phyloP scores from a whole-genome alignment of 2,888 invertebrate genomes.

The Lacanobia wlatinum region DNA sequence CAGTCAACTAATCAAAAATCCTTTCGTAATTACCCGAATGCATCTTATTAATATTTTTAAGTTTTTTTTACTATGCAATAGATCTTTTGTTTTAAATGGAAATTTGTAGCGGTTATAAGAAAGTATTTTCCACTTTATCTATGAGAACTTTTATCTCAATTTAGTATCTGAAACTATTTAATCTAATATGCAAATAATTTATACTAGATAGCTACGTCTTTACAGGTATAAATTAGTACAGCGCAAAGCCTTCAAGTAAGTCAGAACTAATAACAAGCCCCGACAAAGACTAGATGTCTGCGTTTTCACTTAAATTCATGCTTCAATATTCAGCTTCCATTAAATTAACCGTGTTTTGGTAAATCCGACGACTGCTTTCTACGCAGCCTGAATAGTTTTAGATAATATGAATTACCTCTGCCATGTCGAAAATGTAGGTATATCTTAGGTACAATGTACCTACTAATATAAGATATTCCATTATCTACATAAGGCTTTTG shows the following conservation, averaged over 20 bases:
- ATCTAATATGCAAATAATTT: not conserved
- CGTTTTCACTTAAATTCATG: constrained; percentile 48
- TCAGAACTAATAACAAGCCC: constrained; percentile 36
- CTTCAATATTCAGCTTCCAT: constrained; percentile 41
- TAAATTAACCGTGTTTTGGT: constrained; percentile 30
- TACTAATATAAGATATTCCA: not conserved
- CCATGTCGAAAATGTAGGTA: constrained; percentile 7
- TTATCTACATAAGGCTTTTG: too few relatives aligned
- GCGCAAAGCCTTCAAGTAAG: constrained; percentile 4
- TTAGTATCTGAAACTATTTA: too few relatives aligned
- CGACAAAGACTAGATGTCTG: constrained; percentile 33
- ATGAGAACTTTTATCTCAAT: too few relatives aligned
- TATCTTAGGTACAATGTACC: not conserved
- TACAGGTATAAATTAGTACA: not conserved
- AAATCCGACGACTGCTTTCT: constrained; percentile 20
- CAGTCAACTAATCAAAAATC: too few relatives aligned
- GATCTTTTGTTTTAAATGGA: too few relatives aligned
- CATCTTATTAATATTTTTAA: too few relatives aligned
- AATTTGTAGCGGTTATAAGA: too few relatives aligned
- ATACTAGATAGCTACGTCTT: not conserved
- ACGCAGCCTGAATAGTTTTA: constrained; percentile 40
- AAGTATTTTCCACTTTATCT: too few relatives aligned
- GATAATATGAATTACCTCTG: constrained; percentile 29
- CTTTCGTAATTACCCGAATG: too few relatives aligned
- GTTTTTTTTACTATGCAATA: too few relatives aligned